These are phyloP conservation scores for Nineta flava DNA, from an alignment of 2,888 invertebrate species.

Conservation along the genomic window DNA sequence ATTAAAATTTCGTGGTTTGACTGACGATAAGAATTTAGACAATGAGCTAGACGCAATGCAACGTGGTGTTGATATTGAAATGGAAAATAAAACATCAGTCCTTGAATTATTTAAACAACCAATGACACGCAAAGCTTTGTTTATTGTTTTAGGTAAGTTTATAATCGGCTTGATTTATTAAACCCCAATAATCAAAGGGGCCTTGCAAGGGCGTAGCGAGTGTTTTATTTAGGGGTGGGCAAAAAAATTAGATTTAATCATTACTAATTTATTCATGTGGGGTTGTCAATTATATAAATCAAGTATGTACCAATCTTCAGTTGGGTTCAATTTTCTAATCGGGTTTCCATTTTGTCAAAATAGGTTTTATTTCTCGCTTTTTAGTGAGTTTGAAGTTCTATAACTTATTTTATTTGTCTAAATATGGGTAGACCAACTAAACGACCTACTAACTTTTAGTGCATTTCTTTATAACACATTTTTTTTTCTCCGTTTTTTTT, in stretches of 20 bases:
- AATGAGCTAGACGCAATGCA: constrained; percentile 25
- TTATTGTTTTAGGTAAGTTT: constrained; percentile 12
- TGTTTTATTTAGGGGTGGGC: background rate
- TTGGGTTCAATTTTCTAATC: too few relatives aligned
- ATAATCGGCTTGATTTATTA: background rate
- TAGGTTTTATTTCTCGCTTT: too few relatives aligned
- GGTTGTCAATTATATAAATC: too few relatives aligned
- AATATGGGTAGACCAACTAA: too few relatives aligned
- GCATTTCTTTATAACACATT: too few relatives aligned
- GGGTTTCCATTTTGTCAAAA: too few relatives aligned
- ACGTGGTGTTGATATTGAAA: constrained; percentile 32
- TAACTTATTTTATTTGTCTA: too few relatives aligned
- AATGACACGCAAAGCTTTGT: constrained; percentile 30
- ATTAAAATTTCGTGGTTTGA: constrained; percentile 29
- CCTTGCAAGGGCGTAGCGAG: background rate
- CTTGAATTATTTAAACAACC: constrained; percentile 33
- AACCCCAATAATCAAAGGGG: background rate
- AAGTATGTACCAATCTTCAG: too few relatives aligned
- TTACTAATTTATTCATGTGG: background rate
- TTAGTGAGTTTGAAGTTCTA: too few relatives aligned
- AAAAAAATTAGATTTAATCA: background rate
- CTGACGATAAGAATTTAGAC: constrained; percentile 25
- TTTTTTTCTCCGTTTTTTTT: too few relatives aligned
- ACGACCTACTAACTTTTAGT: too few relatives aligned
- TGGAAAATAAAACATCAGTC: constrained; percentile 33